Base-by-base conservation (phyloP, 2,113 vertebrate genomes). In the Podarcis muralis region DNA sequence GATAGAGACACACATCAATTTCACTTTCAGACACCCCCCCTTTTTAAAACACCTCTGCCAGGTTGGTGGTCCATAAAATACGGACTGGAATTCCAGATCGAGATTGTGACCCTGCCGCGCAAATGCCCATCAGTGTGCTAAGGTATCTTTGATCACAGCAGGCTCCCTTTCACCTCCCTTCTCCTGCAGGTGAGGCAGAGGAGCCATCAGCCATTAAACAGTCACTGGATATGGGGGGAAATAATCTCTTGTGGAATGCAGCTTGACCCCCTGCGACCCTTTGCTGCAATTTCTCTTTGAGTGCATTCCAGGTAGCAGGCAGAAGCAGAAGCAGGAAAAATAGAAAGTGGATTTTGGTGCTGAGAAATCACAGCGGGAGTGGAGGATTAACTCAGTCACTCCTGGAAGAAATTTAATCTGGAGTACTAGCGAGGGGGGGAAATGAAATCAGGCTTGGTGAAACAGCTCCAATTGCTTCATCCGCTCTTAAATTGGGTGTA, bases 241-340 rank as follows among this genome's bases (percentile, higher is more conserved):
- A 81, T 81, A n/a, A 69, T 84, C 90, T 91, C 2, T 90, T 69
- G 87, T 90, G 93, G 93, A 94, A 95, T 94, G 93, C 1, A 32
- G 87, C 90, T 92, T 89, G 72, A 94, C 93, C 90, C 91, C 91
- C 22, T 0, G 18, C 25, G 87, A 91, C 90, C 91, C 93, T 81
- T 37, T 79, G 43, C 66, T 78, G 32, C 35, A 6, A 1, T 78
- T 91, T 81, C 94, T 91, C 86, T 80, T 86, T 57, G 84, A 83
- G 75, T 80, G 18, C 5, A 18, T 59, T 87, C 76, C 27, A 66
- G 68, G 83, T 16, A 35, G 57, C 71, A 2, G 32, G 81, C 87
- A 75, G 23, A 43, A 78, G 81, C 87, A 75, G 23, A 43, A 78
- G 59, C 71, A 48, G 27, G 1, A 80, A 9, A 1, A 11, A 68